Percentiles rank a stretch among this genome's conserved stretches.
These are phyloP conservation scores for Arctia plantaginis DNA, from an alignment of 2,888 invertebrate species.

Conservation along the genomic window DNA sequence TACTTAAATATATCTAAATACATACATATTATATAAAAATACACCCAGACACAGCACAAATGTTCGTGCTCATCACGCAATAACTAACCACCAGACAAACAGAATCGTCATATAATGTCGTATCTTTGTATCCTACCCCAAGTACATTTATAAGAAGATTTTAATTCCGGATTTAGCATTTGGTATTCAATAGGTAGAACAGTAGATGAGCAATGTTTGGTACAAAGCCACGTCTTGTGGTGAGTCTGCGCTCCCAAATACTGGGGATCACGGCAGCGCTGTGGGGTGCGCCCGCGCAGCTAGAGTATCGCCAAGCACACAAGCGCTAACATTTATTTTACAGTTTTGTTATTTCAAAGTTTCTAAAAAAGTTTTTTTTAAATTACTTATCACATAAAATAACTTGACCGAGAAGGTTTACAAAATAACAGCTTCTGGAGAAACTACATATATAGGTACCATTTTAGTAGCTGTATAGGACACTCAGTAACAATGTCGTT, in stretches of 20 bases:
- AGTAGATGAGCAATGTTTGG: neutral
- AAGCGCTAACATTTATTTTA: conserved; percentile 13
- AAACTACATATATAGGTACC: no score
- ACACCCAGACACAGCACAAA: no score
- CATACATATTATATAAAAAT: no score
- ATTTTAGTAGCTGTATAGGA: no score
- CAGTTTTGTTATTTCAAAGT: neutral
- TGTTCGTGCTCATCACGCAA: no score
- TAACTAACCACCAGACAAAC: no score
- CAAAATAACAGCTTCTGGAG: no score
- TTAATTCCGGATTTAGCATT: neutral
- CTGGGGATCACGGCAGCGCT: conserved; percentile 29
- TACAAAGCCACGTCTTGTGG: neutral
- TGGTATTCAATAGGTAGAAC: neutral
- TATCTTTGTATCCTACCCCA: neutral
- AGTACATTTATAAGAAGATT: neutral
- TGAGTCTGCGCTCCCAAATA: conserved; percentile 33
- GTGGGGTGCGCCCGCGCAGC: conserved; percentile 35
- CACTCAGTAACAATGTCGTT: no score
- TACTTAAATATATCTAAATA: no score
- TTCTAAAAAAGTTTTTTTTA: neutral
- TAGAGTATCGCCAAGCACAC: conserved; percentile 23
- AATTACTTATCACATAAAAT: no score
- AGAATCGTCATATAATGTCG: no score
- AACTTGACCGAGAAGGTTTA: no score